These are phyloP conservation scores for Cheumatopsyche charites DNA, from an alignment of 1,140 invertebrate species.

Conservation along the genomic window DNA sequence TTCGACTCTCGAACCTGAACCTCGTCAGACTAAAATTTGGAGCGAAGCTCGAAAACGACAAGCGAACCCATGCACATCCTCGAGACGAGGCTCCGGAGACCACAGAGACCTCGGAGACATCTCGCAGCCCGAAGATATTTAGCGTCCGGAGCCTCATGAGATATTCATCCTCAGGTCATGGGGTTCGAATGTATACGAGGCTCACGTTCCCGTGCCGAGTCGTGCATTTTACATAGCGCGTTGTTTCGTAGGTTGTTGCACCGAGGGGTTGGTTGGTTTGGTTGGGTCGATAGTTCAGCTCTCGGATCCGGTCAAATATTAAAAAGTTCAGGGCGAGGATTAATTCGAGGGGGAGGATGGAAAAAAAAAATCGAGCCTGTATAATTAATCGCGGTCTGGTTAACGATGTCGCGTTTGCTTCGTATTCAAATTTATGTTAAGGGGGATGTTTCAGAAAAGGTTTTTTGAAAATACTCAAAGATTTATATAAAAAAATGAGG, in stretches of 20 bases:
- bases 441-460: too few species aligned
- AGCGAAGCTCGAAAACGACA: too few species aligned
- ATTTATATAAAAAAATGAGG: too few species aligned
- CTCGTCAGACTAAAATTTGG: too few species aligned
- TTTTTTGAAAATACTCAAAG: too few species aligned
- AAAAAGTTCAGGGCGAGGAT: not conserved
- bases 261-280: not conserved
- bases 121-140: not conserved
- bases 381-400: too few species aligned
- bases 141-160: conserved; percentile 6
- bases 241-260: conserved; percentile 5
- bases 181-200: not conserved
- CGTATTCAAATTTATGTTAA: too few species aligned
- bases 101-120: too few species aligned
- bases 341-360: not conserved
- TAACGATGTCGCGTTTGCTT: too few species aligned
- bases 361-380: not conserved
- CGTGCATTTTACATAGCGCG: conserved; percentile 15
- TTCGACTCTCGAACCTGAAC: too few species aligned
- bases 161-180: not conserved
- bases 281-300: not conserved
- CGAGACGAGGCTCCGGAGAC: not conserved
- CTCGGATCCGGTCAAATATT: conserved; percentile 21
- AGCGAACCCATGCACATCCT: too few species aligned
- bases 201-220: not conserved